Evolutionary conservation across 2,888 invertebrate species (phyloP), one percentile per base, ranked within the genome.

Genomic region (Dryobota labecula): DNA sequence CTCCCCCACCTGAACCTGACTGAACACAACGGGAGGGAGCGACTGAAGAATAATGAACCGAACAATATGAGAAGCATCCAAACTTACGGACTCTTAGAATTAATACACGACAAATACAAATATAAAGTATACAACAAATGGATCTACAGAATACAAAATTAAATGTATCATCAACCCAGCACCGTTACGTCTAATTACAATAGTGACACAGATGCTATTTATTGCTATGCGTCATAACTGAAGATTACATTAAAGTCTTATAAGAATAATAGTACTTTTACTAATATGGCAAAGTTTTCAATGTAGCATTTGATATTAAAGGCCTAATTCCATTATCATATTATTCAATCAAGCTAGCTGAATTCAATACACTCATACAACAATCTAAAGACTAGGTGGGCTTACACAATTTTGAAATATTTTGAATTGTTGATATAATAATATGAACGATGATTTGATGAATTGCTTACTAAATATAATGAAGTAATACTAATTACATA

Each of bases 251-350:
- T 92, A 90, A 90, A 94, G 92, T 93, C 95, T 95, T 94, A 95
- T 86, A 92, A 94, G 93, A 94, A 92, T 93, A 93, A 92, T 89
- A 95, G 94, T 95, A 95, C 92, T 90, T 93, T 95, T 92, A 94
- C 95, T 96, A 96, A 96, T 96, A 96, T 96, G 96, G 96, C 96
- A 95, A 95, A 95, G 95, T 95, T 96, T 95, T 95, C 96, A 95
- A 95, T 95, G 95, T 95, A 95, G 95, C 92, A 94, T 95, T 94
- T 92, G 88, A 91, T 89, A 89, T 78, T 84, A 79, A 89, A 93
- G 90, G 91, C 90, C 93, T 94, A 93, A 94, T 93, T 92, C 91
- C 90, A 91, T 90, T 90, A 90, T 88, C 85, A 89, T 92, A 88
- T 87, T 88, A 89, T 87, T 88, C 89, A 89, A 92, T 90, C 90